A percentile compares a stretch with the other conserved stretches of the same genome.
Evolutionary conservation across 2,797 vertebrate genomes (phyloP).

Genomic region (Tragopan temminckii): DNA sequence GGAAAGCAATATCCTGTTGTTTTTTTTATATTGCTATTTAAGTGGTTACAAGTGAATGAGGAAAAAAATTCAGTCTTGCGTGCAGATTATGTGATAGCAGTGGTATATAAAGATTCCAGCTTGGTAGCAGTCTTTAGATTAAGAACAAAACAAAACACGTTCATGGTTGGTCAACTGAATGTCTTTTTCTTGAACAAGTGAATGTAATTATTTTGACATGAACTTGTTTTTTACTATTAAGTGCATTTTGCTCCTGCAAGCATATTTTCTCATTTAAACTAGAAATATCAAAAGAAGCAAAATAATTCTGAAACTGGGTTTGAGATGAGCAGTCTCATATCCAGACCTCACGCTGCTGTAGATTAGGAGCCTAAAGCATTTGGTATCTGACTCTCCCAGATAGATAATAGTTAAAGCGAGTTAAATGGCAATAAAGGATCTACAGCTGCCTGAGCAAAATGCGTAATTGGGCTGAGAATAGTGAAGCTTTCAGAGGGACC

Average conservation of each 20-base stretch:
- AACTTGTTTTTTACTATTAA: not conserved
- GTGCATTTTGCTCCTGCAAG: not conserved
- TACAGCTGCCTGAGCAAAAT: not conserved
- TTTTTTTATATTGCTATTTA: not conserved
- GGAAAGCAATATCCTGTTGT: conserved; percentile 12
- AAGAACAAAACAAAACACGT: not conserved
- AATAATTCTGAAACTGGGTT: not conserved
- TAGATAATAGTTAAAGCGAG: not conserved
- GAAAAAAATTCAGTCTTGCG: not conserved
- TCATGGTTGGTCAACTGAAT: not conserved
- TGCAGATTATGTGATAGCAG: not conserved
- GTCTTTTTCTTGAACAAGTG: not conserved
- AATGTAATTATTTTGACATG: not conserved
- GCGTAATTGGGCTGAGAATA: not conserved
- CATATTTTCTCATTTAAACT: not conserved
- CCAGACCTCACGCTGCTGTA: not conserved
- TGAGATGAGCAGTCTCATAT: not conserved
- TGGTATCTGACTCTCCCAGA: not conserved
- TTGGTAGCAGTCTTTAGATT: not conserved
- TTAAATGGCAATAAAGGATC: not conserved
- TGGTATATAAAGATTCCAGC: not conserved
- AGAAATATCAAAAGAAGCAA: not conserved
- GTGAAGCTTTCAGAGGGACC: not conserved
- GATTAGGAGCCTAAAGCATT: not conserved
- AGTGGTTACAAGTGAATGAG: conserved; percentile 10